Evolutionary conservation across 2,113 vertebrate species (phyloP).

Genomic region (Polyodon spathula): DNA sequence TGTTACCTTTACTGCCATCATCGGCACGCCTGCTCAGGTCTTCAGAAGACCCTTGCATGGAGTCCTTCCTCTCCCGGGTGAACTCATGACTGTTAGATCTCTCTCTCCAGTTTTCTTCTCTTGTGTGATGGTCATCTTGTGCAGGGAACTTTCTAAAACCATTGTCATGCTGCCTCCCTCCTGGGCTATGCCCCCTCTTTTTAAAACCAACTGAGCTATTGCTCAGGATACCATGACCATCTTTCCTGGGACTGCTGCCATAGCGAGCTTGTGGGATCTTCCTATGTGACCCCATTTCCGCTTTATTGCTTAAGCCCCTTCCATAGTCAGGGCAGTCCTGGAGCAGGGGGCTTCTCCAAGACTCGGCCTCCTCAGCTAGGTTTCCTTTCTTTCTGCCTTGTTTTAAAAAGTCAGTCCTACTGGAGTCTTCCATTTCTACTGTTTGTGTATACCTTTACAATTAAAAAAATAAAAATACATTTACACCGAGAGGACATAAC

Average conservation of each 20-base stretch:
- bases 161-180: constrained; percentile 57
- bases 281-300: constrained; percentile 50
- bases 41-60: constrained; percentile 49
- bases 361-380: constrained; percentile 50
- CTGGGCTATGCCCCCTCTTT: constrained; percentile 43
- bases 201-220: constrained; percentile 57
- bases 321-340: constrained; percentile 53
- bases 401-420: constrained; percentile 58
- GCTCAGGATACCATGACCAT: constrained; percentile 40
- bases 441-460: no score
- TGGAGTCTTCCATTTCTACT: constrained; percentile 68
- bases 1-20: constrained; percentile 36
- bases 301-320: constrained; percentile 52
- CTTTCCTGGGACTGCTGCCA: constrained; percentile 59
- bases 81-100: constrained; percentile 32
- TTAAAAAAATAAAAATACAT: no score
- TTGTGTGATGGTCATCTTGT: constrained; percentile 42
- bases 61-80: constrained; percentile 50
- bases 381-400: constrained; percentile 50
- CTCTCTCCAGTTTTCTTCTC: constrained; percentile 66
- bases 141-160: constrained; percentile 54
- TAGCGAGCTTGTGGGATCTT: constrained; percentile 48
- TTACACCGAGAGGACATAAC: no score
- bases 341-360: constrained; percentile 43
- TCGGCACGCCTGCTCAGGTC: constrained; percentile 31